phyloP scores from a whole-genome alignment of 2,888 invertebrate species.

The Cabera pusaria region DNA sequence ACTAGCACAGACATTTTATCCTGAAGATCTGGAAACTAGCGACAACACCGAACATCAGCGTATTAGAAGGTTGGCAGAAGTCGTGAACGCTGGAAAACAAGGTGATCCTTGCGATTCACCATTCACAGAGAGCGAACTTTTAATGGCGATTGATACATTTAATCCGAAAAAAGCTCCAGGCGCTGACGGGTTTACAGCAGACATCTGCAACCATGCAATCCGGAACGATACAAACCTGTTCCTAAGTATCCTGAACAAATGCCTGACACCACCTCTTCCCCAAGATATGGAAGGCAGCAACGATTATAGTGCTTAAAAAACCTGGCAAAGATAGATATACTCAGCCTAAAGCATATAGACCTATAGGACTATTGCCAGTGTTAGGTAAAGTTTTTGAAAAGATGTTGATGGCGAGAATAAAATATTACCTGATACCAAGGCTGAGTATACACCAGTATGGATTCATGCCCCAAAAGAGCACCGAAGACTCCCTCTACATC shows the following conservation, averaged over 20 bases:
- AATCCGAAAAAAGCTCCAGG: constrained; percentile 33
- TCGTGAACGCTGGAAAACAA: constrained; percentile 8
- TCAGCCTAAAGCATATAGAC: constrained; percentile 1
- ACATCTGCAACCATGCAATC: constrained; percentile 28
- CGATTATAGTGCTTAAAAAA: constrained; percentile 1
- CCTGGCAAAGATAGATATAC: constrained; percentile 4
- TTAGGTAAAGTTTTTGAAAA: constrained; percentile 22
- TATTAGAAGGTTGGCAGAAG: constrained; percentile 1
- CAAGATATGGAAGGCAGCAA: constrained; percentile 5
- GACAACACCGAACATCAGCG: constrained; percentile 13
- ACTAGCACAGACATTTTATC: constrained; percentile 17
- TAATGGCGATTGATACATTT: constrained; percentile 5
- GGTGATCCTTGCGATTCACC: constrained; percentile 19
- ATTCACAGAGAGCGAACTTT: constrained; percentile 22
- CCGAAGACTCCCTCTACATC: neutral
- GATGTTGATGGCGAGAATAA: neutral
- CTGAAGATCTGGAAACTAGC: neutral
- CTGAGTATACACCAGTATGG: no score
- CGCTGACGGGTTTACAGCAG: constrained; percentile 30
- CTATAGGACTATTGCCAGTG: constrained; percentile 26
- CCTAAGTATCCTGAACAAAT: constrained; percentile 3
- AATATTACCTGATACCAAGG: no score
- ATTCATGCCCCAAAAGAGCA: no score
- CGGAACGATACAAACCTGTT: neutral
- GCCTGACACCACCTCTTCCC: constrained; percentile 3